Conservation (phyloP, 2,888 invertebrate genomes). For the Flexamia atlantica region DNA sequence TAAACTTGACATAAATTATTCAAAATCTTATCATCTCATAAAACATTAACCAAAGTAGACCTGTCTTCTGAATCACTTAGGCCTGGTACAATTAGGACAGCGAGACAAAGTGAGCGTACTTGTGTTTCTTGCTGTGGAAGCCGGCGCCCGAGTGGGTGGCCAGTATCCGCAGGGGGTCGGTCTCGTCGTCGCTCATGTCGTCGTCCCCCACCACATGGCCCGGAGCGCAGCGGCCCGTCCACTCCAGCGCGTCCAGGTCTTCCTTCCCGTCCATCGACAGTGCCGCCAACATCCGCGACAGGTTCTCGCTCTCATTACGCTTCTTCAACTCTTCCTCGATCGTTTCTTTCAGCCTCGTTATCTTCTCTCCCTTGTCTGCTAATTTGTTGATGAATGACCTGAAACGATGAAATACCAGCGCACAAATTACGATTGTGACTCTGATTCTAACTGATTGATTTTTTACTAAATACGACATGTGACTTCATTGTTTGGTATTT, state of each 20-base stretch:
- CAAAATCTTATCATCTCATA: no score
- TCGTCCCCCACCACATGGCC: constrained; percentile 68
- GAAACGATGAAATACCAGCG: constrained; percentile 64
- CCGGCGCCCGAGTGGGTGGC: constrained; percentile 75
- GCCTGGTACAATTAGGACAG: no score
- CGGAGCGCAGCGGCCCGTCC: constrained; percentile 76
- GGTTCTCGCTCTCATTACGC: constrained; percentile 77
- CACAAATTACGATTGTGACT: constrained; percentile 37
- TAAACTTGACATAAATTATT: no score
- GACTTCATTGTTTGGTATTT: no score
- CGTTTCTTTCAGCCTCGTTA: constrained; percentile 76
- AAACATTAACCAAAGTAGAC: no score
- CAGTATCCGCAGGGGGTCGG: constrained; percentile 79
- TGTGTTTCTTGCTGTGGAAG: constrained; percentile 66
- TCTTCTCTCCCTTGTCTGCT: constrained; percentile 80
- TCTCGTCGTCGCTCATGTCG: constrained; percentile 77
- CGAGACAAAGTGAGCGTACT: no score
- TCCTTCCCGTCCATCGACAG: constrained; percentile 77
- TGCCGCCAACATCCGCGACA: constrained; percentile 76
- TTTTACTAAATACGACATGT: no score
- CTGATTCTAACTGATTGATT: no score
- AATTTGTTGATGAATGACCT: constrained; percentile 78
- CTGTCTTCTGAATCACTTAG: no score
- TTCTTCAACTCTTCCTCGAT: constrained; percentile 76
- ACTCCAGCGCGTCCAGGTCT: constrained; percentile 79